Evolutionary conservation across 2,888 invertebrate species (phyloP), one percentile per base, ranked within the genome.

Genomic region (Antheraea assamensis): DNA sequence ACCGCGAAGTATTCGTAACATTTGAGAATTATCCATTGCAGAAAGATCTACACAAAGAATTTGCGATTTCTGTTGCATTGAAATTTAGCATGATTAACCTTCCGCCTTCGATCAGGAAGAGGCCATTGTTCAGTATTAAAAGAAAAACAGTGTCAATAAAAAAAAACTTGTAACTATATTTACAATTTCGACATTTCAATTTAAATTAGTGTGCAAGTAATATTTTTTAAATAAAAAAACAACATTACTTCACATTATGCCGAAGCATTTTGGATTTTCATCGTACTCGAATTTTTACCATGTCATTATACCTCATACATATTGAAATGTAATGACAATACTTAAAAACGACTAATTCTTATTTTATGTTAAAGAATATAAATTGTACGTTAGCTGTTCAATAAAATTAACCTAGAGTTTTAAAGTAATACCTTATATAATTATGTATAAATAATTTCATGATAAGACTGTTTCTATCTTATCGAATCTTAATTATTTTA

Each of bases 401-500:
- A 24, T 61, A 61, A n/a, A 61, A 61, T 19, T 61, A 24, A 24
- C 61, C 61, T 21, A n/a, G 24, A n/a, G 24, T 61, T 61, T 61
- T 61, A 30, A 64, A 30, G 27, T 64, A 30, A 64, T 30, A 27
- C 27, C 17, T 64, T 64, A 30, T 64, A 15, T 64, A 24, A 55
- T 42, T 42, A 42, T 42, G 42, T 42, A 42, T 4, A n/a, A 21
- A 55, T 8, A 19, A 55, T 55, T 55, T 55, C 21, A 55, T 4
- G 55, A 55, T 55, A 55, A n/a, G 55, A 21, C 19, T 19, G 4
- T 13, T 17, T 19, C 49, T 19, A n/a, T 55, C 55, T 55, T 55
- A 55, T n/a, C n/a, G 55, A 55, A n/a, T 55, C n/a, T 55, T 55
- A 55, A 55, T n/a, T 55, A n/a, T n/a, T 55, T 55, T 55, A 55